A percentile compares a stretch with the other conserved stretches of the same genome.
These are phyloP conservation scores for Balaeniceps rex DNA, from an alignment of 2,113 vertebrate genomes.

Conservation along the genomic window DNA sequence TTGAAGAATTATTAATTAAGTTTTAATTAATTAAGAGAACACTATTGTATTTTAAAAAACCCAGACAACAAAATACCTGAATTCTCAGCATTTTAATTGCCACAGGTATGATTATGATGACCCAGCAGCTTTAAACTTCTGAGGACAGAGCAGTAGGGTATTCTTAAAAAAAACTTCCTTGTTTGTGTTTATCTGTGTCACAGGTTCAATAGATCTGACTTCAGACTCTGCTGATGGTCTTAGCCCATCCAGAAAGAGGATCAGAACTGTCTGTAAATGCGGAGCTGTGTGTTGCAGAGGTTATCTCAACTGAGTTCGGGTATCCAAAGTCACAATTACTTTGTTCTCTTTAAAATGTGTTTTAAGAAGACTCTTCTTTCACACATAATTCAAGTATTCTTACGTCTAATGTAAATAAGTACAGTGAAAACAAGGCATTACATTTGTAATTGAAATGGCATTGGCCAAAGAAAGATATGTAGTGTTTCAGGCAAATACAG, in stretches of 20 bases:
- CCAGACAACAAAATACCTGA: background rate
- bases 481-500: conserved; percentile 2
- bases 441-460: conserved; percentile 22
- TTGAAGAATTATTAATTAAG: background rate
- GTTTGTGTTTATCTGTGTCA: background rate
- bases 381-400: conserved; percentile 20
- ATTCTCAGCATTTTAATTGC: background rate
- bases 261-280: conserved; percentile 78
- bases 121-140: background rate
- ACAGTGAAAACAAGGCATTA: background rate
- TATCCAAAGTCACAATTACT: conserved; percentile 27
- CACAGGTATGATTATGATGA: background rate
- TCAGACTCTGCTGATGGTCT: conserved; percentile 74
- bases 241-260: conserved; percentile 73
- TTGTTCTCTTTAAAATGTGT: background rate
- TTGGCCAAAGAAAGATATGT: conserved; percentile 42
- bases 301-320: conserved; percentile 75
- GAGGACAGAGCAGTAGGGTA: background rate
- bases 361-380: conserved; percentile 37
- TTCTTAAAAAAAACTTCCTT: background rate
- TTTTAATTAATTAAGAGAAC: background rate
- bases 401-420: conserved; percentile 17
- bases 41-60: background rate
- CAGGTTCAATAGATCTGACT: conserved; percentile 75
- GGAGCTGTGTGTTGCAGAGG: conserved; percentile 77